Evolutionary conservation across 2,888 invertebrate genomes (phyloP).

Genomic region (Argynnis bischoffii): DNA sequence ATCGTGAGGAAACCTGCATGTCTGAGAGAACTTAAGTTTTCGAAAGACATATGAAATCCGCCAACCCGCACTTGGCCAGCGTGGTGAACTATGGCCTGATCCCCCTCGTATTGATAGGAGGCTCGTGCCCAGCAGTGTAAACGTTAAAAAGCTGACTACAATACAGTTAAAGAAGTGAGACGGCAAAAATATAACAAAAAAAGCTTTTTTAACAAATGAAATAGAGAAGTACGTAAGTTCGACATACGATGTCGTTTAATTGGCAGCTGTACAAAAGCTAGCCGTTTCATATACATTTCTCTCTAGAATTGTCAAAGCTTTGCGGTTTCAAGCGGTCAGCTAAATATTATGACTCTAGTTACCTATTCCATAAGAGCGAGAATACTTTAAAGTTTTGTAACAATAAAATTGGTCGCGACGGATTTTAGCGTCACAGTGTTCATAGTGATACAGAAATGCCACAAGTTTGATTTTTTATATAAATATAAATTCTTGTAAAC

Average conservation of each 20-base stretch:
- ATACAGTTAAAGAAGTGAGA: background rate
- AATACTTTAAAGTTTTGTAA: constrained; percentile 25
- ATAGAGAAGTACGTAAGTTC: constrained; percentile 18
- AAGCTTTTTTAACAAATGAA: constrained; percentile 18
- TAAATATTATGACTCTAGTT: constrained; percentile 5
- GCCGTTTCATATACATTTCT: constrained; percentile 33
- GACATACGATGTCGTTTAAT: constrained; percentile 31
- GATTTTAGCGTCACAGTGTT: constrained; percentile 1
- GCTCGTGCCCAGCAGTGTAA: too few species aligned
- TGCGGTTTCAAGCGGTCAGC: constrained; percentile 22
- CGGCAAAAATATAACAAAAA: constrained; percentile 10
- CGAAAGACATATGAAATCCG: too few species aligned
- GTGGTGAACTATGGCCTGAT: too few species aligned
- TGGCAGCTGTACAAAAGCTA: constrained; percentile 33
- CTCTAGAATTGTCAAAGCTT: constrained; percentile 31
- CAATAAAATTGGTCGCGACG: constrained; percentile 19
- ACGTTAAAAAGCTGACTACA: too few species aligned
- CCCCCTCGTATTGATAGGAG: too few species aligned
- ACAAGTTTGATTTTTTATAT: background rate
- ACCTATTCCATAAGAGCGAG: constrained; percentile 18
- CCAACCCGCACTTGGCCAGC: too few species aligned
- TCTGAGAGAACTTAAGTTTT: too few species aligned
- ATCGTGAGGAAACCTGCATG: too few species aligned
- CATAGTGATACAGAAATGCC: background rate
- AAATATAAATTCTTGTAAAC: too few species aligned